Evolutionary conservation across 1,140 invertebrate genomes (phyloP).

Genomic region (Drosophila virilis): DNA sequence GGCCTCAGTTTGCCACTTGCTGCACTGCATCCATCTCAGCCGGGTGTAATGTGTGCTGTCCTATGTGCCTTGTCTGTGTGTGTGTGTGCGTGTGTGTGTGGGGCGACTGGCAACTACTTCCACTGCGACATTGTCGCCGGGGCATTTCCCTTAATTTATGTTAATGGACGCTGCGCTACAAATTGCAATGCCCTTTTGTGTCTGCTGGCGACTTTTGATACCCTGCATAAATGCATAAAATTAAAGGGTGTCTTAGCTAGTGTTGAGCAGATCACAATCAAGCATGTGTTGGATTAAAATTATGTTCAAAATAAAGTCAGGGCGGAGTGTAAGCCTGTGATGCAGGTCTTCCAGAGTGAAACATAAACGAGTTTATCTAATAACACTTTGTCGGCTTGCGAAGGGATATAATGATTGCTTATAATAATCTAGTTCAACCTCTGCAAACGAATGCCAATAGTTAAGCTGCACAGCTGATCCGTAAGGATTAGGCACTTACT

Average conservation of each 20-base stretch:
- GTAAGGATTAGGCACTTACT: background rate
- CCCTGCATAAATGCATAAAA: background rate
- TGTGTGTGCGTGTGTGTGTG: slow-evolving; percentile 2
- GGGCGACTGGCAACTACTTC: slow-evolving; percentile 15
- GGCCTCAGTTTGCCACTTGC: slow-evolving; percentile 40
- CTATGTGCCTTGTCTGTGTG: background rate
- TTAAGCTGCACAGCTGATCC: too few species aligned
- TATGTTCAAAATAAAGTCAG: too few species aligned
- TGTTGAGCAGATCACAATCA: too few species aligned
- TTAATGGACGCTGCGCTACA: slow-evolving; percentile 75
- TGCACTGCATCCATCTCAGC: slow-evolving; percentile 48
- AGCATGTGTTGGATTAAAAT: too few species aligned
- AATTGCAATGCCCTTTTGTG: slow-evolving; percentile 77
- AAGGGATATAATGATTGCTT: too few species aligned
- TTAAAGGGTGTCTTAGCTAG: background rate
- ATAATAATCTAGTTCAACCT: background rate
- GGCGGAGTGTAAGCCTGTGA: too few species aligned
- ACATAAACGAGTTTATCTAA: too few species aligned
- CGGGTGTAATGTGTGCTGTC: background rate
- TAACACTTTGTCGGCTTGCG: too few species aligned
- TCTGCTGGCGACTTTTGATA: slow-evolving; percentile 41
- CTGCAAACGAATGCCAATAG: too few species aligned
- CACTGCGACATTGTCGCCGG: slow-evolving; percentile 35
- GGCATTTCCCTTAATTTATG: slow-evolving; percentile 72
- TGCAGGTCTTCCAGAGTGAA: too few species aligned